Percentiles rank a stretch among this genome's conserved stretches.
Evolutionary conservation across 2,888 invertebrate species (phyloP).

Genomic region (Agrochola lychnidis): DNA sequence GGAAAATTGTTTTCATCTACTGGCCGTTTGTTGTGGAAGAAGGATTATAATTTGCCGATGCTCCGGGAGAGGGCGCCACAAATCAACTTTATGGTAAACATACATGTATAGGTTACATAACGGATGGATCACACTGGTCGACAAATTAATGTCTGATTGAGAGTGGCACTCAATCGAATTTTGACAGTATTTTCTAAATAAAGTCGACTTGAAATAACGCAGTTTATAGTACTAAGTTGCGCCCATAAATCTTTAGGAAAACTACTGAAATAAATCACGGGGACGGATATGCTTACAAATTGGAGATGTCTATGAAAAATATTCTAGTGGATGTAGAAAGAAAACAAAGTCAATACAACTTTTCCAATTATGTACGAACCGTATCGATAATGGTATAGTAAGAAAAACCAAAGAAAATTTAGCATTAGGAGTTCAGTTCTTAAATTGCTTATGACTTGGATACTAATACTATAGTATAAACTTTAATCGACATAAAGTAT

Average conservation of each 20-base stretch:
- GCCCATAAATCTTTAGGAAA: slow-evolving; percentile 47
- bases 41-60: slow-evolving; percentile 78
- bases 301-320: slow-evolving; percentile 50
- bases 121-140: slow-evolving; percentile 37
- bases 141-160: slow-evolving; percentile 51
- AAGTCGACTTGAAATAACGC: background rate
- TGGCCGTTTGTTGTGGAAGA: slow-evolving; percentile 80
- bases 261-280: slow-evolving; percentile 53
- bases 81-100: slow-evolving; percentile 66
- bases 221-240: slow-evolving; percentile 28
- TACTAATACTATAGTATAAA: background rate
- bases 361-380: slow-evolving; percentile 45
- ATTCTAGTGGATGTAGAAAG: slow-evolving; percentile 21
- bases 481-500: slow-evolving; percentile 29
- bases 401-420: background rate
- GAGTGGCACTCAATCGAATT: slow-evolving; percentile 24
- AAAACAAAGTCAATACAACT: slow-evolving; percentile 48
- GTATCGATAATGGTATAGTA: slow-evolving; percentile 12
- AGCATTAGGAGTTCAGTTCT: no score
- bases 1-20: slow-evolving; percentile 85
- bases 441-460: background rate
- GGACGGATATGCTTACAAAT: slow-evolving; percentile 53
- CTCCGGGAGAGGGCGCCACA: slow-evolving; percentile 57
- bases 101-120: slow-evolving; percentile 39
- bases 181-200: slow-evolving; percentile 45